Evolutionary conservation across 2,888 invertebrate genomes (phyloP).

Genomic region (Pantelozetes paolii): DNA sequence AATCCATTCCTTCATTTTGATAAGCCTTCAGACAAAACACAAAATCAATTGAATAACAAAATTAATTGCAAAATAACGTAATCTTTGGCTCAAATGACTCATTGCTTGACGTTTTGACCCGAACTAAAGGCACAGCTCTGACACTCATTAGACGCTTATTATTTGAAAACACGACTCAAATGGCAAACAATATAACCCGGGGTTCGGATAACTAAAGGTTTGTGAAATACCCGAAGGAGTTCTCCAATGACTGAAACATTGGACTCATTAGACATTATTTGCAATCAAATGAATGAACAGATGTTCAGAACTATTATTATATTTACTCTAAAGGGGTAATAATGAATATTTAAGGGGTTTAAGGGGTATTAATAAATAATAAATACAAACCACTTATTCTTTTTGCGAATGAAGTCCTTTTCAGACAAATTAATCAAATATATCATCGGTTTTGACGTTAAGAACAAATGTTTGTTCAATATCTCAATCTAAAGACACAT

Average conservation of each 20-base stretch:
- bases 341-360: background rate
- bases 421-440: slow-evolving; percentile 96
- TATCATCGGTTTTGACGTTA: slow-evolving; percentile 95
- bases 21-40: slow-evolving; percentile 63
- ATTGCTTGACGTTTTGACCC: slow-evolving; percentile 2
- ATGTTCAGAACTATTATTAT: background rate
- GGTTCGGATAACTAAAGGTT: slow-evolving; percentile 26
- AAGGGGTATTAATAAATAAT: background rate
- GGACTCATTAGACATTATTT: slow-evolving; percentile 8
- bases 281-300: slow-evolving; percentile 18
- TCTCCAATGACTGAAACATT: slow-evolving; percentile 11
- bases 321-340: background rate
- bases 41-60: background rate
- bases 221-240: slow-evolving; percentile 12
- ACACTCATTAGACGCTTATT: slow-evolving; percentile 23
- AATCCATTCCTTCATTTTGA: slow-evolving; percentile 97
- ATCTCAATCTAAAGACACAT: slow-evolving; percentile 75
- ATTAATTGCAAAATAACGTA: background rate
- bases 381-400: slow-evolving; percentile 81
- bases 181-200: slow-evolving; percentile 21
- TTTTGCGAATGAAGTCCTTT: slow-evolving; percentile 96
- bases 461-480: slow-evolving; percentile 89
- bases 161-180: slow-evolving; percentile 27
- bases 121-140: slow-evolving; percentile 3
- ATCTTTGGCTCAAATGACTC: slow-evolving; percentile 8